Evolutionary conservation across 2,888 invertebrate genomes (phyloP).

Genomic region (Calephelis perditalis): DNA sequence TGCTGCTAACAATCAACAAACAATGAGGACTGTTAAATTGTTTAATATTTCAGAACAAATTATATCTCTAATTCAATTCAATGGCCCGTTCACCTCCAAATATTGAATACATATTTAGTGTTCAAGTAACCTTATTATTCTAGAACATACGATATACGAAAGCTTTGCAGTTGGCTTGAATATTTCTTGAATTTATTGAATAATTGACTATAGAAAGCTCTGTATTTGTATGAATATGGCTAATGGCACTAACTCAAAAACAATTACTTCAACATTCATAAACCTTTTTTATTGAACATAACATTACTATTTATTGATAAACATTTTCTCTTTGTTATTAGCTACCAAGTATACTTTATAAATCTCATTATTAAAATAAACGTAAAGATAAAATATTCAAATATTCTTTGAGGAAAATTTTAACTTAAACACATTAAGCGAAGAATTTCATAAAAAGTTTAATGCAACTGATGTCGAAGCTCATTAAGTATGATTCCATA

Average conservation of each 20-base stretch:
- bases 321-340: neutral
- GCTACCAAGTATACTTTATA: neutral
- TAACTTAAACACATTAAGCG: conserved; percentile 3
- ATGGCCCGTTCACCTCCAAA: no score
- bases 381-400: neutral
- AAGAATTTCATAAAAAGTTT: conserved; percentile 13
- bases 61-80: no score
- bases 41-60: no score
- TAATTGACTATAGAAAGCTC: conserved; percentile 15
- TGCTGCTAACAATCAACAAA: no score
- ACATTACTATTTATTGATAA: no score
- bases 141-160: no score
- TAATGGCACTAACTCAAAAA: no score
- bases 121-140: neutral
- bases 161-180: no score
- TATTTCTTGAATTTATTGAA: neutral
- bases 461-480: conserved; percentile 26
- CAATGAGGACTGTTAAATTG: neutral
- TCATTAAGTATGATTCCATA: conserved; percentile 45
- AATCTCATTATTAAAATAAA: no score
- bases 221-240: neutral
- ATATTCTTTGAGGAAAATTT: neutral
- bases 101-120: neutral
- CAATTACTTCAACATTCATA: neutral
- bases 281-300: no score